Percentiles rank a stretch among this genome's conserved stretches.
Evolutionary conservation across 2,888 invertebrate species (phyloP).

Genomic region (Rotaria sp.): DNA sequence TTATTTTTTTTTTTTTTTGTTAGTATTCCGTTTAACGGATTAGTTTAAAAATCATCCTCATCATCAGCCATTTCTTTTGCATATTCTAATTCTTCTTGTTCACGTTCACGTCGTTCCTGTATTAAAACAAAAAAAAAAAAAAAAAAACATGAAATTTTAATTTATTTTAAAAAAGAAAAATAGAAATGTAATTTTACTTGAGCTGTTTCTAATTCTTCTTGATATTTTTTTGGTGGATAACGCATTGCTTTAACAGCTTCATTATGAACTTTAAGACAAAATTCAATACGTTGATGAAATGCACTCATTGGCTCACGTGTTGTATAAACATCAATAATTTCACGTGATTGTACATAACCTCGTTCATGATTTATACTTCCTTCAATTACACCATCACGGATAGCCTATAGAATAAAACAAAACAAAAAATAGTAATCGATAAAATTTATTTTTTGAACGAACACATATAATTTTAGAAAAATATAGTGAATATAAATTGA

Average conservation of each 20-base stretch:
- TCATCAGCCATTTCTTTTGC: constrained; percentile 41
- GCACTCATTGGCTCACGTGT: constrained; percentile 90
- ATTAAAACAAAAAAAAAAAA: constrained; percentile 45
- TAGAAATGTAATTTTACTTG: constrained; percentile 58
- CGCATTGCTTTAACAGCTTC: constrained; percentile 97
- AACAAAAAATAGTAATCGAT: too few species aligned
- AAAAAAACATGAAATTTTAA: constrained; percentile 43
- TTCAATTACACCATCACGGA: constrained; percentile 95
- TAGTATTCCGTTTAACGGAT: not conserved
- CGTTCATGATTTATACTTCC: constrained; percentile 89
- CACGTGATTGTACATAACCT: constrained; percentile 92
- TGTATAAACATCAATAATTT: constrained; percentile 89
- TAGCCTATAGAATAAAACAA: constrained; percentile 57
- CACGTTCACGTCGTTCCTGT: constrained; percentile 42
- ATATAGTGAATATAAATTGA: too few species aligned
- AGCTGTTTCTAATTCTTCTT: constrained; percentile 91
- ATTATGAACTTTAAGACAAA: constrained; percentile 93
- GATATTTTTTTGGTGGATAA: constrained; percentile 96
- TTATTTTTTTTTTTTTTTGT: too few species aligned
- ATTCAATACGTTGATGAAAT: constrained; percentile 90
- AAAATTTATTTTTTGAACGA: too few species aligned
- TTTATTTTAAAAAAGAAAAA: constrained; percentile 34
- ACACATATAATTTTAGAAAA: too few species aligned
- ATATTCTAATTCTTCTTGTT: constrained; percentile 41
- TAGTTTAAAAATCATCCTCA: constrained; percentile 35